Percentiles rank a stretch among this genome's conserved stretches.
Evolutionary conservation across 37 sponge, comb jelly and placozoan genomes (phyloP).

Genomic region (Ianthella basta): DNA sequence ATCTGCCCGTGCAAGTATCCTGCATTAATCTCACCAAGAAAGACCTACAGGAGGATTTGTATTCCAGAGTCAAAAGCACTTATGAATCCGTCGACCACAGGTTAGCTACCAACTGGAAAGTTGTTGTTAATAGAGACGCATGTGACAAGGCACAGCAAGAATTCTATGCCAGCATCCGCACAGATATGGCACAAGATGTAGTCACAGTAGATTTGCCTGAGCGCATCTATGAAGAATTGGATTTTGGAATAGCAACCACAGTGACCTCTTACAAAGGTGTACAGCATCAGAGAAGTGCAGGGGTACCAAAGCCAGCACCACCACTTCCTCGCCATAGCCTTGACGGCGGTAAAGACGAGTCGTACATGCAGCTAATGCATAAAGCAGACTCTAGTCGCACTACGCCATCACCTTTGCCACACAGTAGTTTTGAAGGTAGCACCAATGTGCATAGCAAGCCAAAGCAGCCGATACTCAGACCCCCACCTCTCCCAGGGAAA

Average conservation of each 20-base stretch:
- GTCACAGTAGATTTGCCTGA: not conserved
- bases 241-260: no score
- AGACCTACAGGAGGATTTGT: not conserved
- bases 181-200: conserved; percentile 1
- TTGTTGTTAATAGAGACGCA: not conserved
- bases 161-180: not conserved
- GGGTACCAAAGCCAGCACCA: no score
- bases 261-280: no score
- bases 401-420: no score
- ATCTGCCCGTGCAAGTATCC: not conserved
- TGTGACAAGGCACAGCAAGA: conserved; percentile 5
- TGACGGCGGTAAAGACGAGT: no score
- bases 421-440: no score
- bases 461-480: not conserved
- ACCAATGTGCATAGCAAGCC: not conserved
- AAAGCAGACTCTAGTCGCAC: no score
- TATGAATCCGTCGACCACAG: not conserved
- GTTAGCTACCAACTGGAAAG: not conserved
- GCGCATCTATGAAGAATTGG: conserved; percentile 3
- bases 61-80: not conserved
- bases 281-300: no score
- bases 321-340: no score
- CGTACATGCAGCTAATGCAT: no score
- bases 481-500: not conserved
- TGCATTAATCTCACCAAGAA: not conserved